Evolutionary conservation across 1,140 invertebrate genomes (phyloP).

Genomic region (Meloidogyne exigua): DNA sequence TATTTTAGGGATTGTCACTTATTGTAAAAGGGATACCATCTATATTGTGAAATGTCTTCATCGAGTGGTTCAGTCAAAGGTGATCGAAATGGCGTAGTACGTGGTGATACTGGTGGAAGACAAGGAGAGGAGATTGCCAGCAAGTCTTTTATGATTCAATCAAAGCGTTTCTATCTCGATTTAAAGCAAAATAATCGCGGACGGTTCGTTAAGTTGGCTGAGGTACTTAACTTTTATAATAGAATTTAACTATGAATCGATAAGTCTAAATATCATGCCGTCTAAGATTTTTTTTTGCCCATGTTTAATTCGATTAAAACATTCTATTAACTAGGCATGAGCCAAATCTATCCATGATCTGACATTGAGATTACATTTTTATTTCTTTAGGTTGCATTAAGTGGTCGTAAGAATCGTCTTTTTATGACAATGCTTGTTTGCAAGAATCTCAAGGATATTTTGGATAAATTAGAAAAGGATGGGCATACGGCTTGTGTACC

Average conservation of each 20-base stretch:
- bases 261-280: too few species aligned
- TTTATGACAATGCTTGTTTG: constrained; percentile 36
- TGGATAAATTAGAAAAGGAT: constrained; percentile 36
- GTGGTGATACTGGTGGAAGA: constrained; percentile 7
- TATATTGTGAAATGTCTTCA: constrained; percentile 24
- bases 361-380: too few species aligned
- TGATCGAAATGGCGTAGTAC: constrained; percentile 24
- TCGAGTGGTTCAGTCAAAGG: constrained; percentile 33
- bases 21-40: constrained; percentile 26
- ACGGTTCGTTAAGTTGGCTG: constrained; percentile 43
- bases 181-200: constrained; percentile 45
- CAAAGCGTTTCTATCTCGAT: constrained; percentile 46
- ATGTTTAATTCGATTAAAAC: too few species aligned
- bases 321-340: too few species aligned
- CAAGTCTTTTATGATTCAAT: constrained; percentile 42
- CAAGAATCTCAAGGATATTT: constrained; percentile 38
- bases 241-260: too few species aligned
- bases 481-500: not conserved
- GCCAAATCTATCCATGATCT: too few species aligned
- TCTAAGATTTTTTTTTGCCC: too few species aligned
- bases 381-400: constrained; percentile 26
- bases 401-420: constrained; percentile 33
- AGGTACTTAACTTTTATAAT: constrained; percentile 31
- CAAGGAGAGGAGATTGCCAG: constrained; percentile 41
- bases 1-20: not conserved